Percentiles rank a stretch among this genome's conserved stretches.
These are phyloP conservation scores for Notamacropus eugenii DNA, from an alignment of 2,797 vertebrate species.

Conservation along the genomic window DNA sequence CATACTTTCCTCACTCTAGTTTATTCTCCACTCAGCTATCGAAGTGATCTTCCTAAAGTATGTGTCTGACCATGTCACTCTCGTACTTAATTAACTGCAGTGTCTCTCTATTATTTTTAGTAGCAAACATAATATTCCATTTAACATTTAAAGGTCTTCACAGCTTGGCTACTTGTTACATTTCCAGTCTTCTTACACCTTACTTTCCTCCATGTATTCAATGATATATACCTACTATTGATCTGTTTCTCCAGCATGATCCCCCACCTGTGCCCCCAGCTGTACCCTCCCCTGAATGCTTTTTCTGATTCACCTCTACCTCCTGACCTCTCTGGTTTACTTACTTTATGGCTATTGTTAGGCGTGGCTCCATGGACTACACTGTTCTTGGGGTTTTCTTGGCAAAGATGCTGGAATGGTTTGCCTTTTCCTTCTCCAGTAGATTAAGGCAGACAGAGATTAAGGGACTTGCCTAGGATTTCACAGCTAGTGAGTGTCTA, in stretches of 20 bases:
- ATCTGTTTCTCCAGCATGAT: background rate
- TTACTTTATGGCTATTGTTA: background rate
- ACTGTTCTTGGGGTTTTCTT: background rate
- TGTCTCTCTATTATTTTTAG: background rate
- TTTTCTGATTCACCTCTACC: background rate
- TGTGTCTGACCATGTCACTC: background rate
- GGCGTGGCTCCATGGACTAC: background rate
- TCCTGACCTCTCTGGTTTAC: background rate
- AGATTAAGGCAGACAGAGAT: background rate
- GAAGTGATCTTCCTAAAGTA: background rate
- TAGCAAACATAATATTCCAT: background rate
- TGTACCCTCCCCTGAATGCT: background rate
- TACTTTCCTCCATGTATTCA: background rate
- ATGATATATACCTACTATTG: background rate
- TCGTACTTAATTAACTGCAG: background rate
- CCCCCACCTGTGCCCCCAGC: background rate
- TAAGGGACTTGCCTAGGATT: background rate
- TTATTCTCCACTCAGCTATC: background rate
- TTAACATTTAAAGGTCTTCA: background rate
- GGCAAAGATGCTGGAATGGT: background rate
- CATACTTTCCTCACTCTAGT: background rate
- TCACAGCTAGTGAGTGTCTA: background rate
- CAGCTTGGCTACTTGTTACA: background rate
- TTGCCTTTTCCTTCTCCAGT: background rate
- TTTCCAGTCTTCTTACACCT: background rate